These are phyloP conservation scores for Hydrotaea cyrtoneurina DNA, from an alignment of 2,888 invertebrate genomes.

Conservation along the genomic window DNA sequence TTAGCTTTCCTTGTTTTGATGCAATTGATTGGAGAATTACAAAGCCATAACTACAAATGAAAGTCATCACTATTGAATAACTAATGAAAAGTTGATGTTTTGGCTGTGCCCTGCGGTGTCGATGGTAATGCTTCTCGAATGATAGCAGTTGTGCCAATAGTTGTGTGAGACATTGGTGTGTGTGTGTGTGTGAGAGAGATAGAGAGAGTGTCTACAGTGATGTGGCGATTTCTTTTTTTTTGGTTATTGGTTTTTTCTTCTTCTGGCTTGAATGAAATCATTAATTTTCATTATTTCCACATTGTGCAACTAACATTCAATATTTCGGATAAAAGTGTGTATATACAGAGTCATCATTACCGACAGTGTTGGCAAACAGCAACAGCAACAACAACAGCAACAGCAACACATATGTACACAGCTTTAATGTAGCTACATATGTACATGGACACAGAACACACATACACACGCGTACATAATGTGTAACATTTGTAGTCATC, in stretches of 20 bases:
- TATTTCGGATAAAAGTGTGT: constrained; percentile 36
- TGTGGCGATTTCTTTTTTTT: constrained; percentile 25
- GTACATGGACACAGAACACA: not conserved
- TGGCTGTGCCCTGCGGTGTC: not conserved
- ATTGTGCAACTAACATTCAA: constrained; percentile 40
- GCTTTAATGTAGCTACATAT: not conserved
- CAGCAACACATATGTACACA: constrained; percentile 1
- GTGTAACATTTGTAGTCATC: constrained; percentile 57
- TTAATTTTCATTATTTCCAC: constrained; percentile 61
- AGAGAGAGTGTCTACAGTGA: not conserved
- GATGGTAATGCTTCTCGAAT: not conserved
- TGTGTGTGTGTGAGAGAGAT: too few relatives aligned
- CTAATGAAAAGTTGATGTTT: constrained; percentile 1
- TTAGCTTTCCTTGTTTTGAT: too few relatives aligned
- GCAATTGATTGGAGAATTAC: not conserved
- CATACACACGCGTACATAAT: not conserved
- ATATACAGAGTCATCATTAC: constrained; percentile 40
- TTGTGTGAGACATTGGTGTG: not conserved
- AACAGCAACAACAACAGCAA: constrained; percentile 20
- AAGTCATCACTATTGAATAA: constrained; percentile 7
- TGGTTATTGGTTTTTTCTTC: not conserved
- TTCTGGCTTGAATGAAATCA: constrained; percentile 39
- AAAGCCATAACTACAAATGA: not conserved
- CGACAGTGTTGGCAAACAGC: constrained; percentile 5
- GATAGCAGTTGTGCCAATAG: not conserved